Conservation (phyloP, 2,888 invertebrate genomes). For the Serrognathus titanus region DNA sequence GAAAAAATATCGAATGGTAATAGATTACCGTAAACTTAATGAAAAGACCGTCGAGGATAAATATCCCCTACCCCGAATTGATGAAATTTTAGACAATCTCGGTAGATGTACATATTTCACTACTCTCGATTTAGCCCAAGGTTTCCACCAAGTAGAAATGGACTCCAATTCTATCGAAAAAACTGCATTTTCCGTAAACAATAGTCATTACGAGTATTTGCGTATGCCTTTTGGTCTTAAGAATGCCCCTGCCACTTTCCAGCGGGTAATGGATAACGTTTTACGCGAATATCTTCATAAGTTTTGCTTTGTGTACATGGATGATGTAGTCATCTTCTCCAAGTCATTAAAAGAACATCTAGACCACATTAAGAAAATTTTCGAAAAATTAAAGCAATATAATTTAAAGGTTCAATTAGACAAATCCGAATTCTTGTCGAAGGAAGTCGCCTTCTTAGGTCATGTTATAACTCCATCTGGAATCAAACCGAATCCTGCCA, state of each 20-base stretch:
- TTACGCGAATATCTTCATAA: conserved; percentile 16
- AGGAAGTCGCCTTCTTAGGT: too few species aligned
- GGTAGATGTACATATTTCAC: conserved; percentile 34
- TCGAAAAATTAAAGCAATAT: conserved; percentile 17
- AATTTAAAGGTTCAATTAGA: too few species aligned
- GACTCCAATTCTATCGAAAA: too few species aligned
- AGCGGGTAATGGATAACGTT: conserved; percentile 26
- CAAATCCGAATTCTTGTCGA: too few species aligned
- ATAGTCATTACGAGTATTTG: conserved; percentile 27
- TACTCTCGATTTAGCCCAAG: conserved; percentile 33
- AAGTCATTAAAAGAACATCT: conserved; percentile 22
- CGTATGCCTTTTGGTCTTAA: conserved; percentile 33
- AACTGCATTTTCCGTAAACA: conserved; percentile 33
- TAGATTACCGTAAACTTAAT: too few species aligned
- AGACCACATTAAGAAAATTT: conserved; percentile 17
- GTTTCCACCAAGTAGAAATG: conserved; percentile 38
- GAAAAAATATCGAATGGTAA: too few species aligned
- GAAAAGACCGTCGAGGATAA: too few species aligned
- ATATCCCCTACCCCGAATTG: background rate
- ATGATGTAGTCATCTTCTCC: conserved; percentile 26
- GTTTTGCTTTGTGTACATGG: conserved; percentile 26
- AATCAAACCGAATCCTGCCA: too few species aligned
- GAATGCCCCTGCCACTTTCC: conserved; percentile 30
- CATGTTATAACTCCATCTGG: too few species aligned
- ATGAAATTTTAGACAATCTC: conserved; percentile 36